Base-by-base conservation (phyloP, 2,888 invertebrate genomes). In the Azorinus chamasolen region DNA sequence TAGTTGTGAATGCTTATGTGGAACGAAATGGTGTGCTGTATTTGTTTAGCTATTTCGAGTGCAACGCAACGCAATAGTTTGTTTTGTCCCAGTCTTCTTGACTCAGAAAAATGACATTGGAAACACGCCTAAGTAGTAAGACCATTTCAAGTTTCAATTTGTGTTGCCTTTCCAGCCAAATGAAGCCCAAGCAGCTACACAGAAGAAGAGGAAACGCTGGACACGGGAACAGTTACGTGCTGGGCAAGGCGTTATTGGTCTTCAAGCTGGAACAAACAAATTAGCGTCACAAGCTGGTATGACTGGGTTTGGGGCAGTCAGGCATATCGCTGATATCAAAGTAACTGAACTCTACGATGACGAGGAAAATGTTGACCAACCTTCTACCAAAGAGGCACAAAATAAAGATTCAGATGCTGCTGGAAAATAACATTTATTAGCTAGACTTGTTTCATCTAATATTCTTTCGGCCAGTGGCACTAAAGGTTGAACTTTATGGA, bases 181-280 rank as follows among this genome's bases (percentile, higher is more conserved):
- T 37, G 32, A 41, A 37, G 25, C 20, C 27, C n/a, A 54, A 18
- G n/a, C 69, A 43, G 69, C 41, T 24, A 50, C 65, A 37, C 27
- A 55, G 2, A 62, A 54, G 53, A 61, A 70, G 55, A 70, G 10
- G 32, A 32, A 32, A 32, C 32, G 32, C 32, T 32, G 32, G 79
- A 87, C 91, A n/a, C 83, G 86, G 22, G 91, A 91, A 66, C 91
- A 92, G 79, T 76, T 89, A 63, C 85, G 86, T 46, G 89, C 89
- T n/a, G 90, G 91, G 16, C 86, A 90, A 39, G 86, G 86, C 3
- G 83, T 89, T 55, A 88, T 92, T 48, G 88, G 91, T 46, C 84
- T 91, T 8, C 92, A 93, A 79, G 89, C 91, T n/a, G 93, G 93
- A 24, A 89, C 89, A 53, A 92, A 92, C 83, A 92, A 92, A 79